These are phyloP conservation scores for Tokudaia tokunoshimensis DNA, from an alignment of 2,797 vertebrate genomes.

Conservation along the genomic window DNA sequence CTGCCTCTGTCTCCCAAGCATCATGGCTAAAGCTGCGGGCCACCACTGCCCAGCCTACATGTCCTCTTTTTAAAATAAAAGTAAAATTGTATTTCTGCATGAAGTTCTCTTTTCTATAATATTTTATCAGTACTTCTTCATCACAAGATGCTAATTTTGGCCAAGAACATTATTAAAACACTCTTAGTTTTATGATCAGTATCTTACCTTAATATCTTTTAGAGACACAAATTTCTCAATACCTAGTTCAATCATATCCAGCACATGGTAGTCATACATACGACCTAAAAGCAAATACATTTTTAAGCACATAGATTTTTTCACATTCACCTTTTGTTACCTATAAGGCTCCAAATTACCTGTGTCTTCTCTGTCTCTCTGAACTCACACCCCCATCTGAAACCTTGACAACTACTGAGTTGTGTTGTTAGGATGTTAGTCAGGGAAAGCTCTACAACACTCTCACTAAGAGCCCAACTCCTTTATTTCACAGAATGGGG, in stretches of 20 bases:
- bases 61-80: slow-evolving; percentile 16
- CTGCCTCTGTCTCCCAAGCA: neutral
- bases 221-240: slow-evolving; percentile 94
- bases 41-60: neutral
- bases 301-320: neutral
- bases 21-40: neutral
- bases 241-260: slow-evolving; percentile 98
- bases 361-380: neutral
- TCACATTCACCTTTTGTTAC: neutral
- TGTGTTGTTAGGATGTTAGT: neutral
- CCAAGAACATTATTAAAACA: slow-evolving; percentile 36
- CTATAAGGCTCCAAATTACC: neutral
- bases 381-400: neutral
- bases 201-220: slow-evolving; percentile 94
- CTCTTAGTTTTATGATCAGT: neutral
- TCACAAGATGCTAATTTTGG: slow-evolving; percentile 75
- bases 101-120: slow-evolving; percentile 29
- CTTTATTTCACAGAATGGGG: neutral
- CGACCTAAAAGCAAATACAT: slow-evolving; percentile 90
- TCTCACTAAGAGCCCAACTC: neutral
- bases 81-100: slow-evolving; percentile 42
- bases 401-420: neutral
- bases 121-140: slow-evolving; percentile 1
- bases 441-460: neutral
- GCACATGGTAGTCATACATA: slow-evolving; percentile 97